A percentile compares a stretch with the other conserved stretches of the same genome.
phyloP scores from a whole-genome alignment of 2,888 invertebrate genomes.

The Drosophila greeni region DNA sequence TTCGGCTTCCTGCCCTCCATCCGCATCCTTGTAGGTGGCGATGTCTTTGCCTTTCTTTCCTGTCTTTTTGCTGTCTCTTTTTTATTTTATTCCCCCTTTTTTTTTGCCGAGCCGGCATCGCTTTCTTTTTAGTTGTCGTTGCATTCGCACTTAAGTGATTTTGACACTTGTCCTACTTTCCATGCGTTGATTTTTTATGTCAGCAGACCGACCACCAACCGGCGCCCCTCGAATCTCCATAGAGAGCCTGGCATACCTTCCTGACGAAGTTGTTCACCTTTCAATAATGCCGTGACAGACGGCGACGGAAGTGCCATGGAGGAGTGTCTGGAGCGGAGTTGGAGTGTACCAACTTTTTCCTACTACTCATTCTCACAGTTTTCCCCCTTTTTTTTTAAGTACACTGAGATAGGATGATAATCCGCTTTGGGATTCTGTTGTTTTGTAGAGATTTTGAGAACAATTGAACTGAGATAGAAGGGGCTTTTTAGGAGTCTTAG shows the following conservation, averaged over 20 bases:
- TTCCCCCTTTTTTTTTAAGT: slow-evolving; percentile 4
- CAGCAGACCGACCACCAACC: slow-evolving; percentile 52
- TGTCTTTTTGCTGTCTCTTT: slow-evolving; percentile 4
- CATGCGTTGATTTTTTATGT: slow-evolving; percentile 73
- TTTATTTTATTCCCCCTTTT: slow-evolving; percentile 2
- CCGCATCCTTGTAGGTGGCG: slow-evolving; percentile 54
- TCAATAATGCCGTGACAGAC: slow-evolving; percentile 54
- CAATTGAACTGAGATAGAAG: neutral
- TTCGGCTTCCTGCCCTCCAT: slow-evolving; percentile 42
- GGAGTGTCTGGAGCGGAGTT: slow-evolving; percentile 28
- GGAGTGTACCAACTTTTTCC: slow-evolving; percentile 37
- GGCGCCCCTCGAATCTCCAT: slow-evolving; percentile 15
- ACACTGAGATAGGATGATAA: neutral
- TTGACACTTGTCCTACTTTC: slow-evolving; percentile 73
- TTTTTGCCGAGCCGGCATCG: slow-evolving; percentile 38
- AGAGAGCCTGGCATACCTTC: slow-evolving; percentile 13
- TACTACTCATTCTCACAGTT: slow-evolving; percentile 23
- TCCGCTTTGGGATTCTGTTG: neutral
- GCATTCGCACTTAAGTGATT: slow-evolving; percentile 73
- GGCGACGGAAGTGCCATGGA: slow-evolving; percentile 35
- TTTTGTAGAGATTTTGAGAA: neutral
- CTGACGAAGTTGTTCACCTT: slow-evolving; percentile 67
- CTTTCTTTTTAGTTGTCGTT: slow-evolving; percentile 65
- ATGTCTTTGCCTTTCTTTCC: slow-evolving; percentile 36
- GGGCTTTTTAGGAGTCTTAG: neutral